Percentiles rank a stretch among this genome's conserved stretches.
phyloP scores from a whole-genome alignment of 2,113 vertebrate species.

The Cranoglanis bouderius region DNA sequence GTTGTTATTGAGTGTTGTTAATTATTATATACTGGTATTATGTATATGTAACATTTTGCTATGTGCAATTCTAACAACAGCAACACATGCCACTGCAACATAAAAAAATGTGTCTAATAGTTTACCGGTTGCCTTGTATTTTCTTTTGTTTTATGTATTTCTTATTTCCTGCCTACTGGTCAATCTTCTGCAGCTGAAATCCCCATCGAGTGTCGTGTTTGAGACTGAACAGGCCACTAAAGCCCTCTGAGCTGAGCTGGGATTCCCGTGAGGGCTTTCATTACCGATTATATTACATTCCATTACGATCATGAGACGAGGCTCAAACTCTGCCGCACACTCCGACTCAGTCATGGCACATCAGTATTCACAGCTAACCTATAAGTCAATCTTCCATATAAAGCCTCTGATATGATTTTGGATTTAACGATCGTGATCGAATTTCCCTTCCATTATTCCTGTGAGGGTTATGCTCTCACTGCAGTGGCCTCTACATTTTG shows the following conservation, averaged over 20 bases:
- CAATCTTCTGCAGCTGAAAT: constrained; percentile 62
- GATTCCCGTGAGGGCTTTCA: constrained; percentile 71
- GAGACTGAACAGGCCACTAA: constrained; percentile 70
- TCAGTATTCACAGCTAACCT: constrained; percentile 52
- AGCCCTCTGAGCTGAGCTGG: constrained; percentile 67
- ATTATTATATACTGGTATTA: neutral
- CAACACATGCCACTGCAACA: neutral
- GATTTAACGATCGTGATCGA: constrained; percentile 38
- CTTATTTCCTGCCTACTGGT: constrained; percentile 41
- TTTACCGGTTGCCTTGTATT: neutral
- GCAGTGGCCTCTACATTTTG: neutral
- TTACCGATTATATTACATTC: constrained; percentile 73
- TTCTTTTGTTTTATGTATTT: constrained; percentile 51
- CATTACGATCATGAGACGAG: constrained; percentile 54
- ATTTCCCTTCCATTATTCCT: constrained; percentile 23
- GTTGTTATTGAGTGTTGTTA: neutral
- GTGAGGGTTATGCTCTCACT: neutral
- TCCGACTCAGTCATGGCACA: constrained; percentile 20
- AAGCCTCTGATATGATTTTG: constrained; percentile 41
- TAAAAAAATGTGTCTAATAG: neutral
- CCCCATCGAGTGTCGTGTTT: constrained; percentile 62
- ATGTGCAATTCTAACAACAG: neutral
- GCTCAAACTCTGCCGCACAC: constrained; percentile 56
- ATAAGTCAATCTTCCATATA: constrained; percentile 33
- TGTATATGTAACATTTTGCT: neutral